Percentiles rank a stretch among this genome's conserved stretches.
phyloP scores from a whole-genome alignment of 2,113 vertebrate species.

The Gracilinanus agilis region DNA sequence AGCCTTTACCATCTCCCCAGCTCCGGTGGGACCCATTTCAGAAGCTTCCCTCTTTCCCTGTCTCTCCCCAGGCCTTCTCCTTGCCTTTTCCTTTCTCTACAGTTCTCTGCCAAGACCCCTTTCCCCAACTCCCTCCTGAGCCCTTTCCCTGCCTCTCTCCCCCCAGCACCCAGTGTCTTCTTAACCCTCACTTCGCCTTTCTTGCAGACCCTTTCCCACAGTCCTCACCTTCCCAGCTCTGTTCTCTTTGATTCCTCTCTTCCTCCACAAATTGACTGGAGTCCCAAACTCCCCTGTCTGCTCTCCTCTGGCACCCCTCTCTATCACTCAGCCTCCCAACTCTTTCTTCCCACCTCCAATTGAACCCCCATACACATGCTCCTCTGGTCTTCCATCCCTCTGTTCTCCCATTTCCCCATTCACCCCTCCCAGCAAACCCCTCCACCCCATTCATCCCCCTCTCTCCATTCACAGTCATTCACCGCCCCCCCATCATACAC shows the following conservation, averaged over 20 bases:
- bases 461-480: constrained; percentile 66
- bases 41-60: neutral
- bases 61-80: neutral
- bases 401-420: constrained; percentile 34
- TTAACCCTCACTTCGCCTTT: neutral
- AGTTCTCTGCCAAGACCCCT: neutral
- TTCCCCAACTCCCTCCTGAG: neutral
- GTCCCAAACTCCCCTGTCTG: neutral
- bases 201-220: neutral
- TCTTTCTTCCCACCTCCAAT: constrained; percentile 4
- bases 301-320: constrained; percentile 10
- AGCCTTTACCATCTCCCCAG: neutral
- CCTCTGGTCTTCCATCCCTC: constrained; percentile 15
- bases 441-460: constrained; percentile 79
- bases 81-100: neutral
- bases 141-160: neutral
- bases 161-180: neutral
- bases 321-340: constrained; percentile 8
- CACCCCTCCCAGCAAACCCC: constrained; percentile 65
- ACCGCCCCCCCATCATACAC: constrained; percentile 67
- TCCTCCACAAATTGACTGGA: neutral
- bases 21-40: neutral
- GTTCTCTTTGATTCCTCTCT: too few species aligned
- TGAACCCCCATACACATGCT: neutral
- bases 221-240: neutral